phyloP scores from a whole-genome alignment of 1,140 invertebrate genomes.

The Heliconius eleuchia region DNA sequence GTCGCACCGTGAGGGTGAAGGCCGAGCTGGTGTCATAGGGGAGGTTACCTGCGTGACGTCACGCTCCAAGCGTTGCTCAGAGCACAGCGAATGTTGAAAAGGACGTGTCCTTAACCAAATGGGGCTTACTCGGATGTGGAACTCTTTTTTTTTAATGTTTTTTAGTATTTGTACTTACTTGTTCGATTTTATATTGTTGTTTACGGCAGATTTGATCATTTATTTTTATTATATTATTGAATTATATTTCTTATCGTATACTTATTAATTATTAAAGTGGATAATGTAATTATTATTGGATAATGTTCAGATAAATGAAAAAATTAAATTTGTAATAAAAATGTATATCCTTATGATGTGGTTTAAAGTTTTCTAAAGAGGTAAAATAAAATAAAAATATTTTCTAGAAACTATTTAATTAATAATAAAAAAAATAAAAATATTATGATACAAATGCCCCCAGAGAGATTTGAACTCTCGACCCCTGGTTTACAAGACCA shows the following conservation, averaged over 20 bases:
- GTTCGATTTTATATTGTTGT: no score
- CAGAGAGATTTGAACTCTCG: slow-evolving; percentile 59
- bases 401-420: not conserved
- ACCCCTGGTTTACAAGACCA: slow-evolving; percentile 12
- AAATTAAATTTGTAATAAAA: no score
- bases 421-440: not conserved
- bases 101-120: slow-evolving; percentile 65
- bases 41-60: slow-evolving; percentile 57
- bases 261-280: no score
- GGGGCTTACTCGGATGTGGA: slow-evolving; percentile 75
- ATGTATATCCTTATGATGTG: no score
- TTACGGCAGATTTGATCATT: no score
- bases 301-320: no score
- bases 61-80: slow-evolving; percentile 71
- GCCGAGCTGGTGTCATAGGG: slow-evolving; percentile 64
- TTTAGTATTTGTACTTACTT: not conserved
- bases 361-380: no score
- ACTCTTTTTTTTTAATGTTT: slow-evolving; percentile 43
- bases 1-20: slow-evolving; percentile 57
- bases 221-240: no score
- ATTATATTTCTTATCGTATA: no score
- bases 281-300: no score
- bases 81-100: slow-evolving; percentile 71
- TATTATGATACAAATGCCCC: not conserved
- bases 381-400: not conserved